Conservation (phyloP, 2,113 vertebrate genomes). For the Albula goreensis region DNA sequence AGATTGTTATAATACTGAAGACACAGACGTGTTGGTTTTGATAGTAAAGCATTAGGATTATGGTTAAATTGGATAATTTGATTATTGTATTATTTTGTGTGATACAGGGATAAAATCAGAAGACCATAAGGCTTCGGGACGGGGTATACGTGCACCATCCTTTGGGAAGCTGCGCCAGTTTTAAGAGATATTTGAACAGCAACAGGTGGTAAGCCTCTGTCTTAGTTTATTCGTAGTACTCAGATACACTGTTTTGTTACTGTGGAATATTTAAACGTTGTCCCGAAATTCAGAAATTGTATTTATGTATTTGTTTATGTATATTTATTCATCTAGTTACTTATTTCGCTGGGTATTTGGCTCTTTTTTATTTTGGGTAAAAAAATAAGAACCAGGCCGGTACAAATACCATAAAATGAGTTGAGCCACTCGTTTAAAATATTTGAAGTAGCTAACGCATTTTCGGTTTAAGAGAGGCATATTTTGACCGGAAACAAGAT, state of each 20-base stretch:
- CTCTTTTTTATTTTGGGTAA: background rate
- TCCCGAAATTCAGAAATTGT: background rate
- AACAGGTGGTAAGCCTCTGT: constrained; percentile 74
- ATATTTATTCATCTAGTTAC: background rate
- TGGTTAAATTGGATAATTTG: constrained; percentile 29
- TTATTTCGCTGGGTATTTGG: background rate
- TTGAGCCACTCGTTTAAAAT: no score
- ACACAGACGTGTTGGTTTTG: background rate
- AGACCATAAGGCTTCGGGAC: background rate
- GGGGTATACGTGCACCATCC: background rate
- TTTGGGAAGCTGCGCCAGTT: constrained; percentile 9
- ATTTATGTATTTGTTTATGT: background rate
- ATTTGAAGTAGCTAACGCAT: background rate
- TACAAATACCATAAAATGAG: no score
- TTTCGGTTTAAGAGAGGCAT: background rate
- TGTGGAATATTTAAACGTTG: constrained; percentile 9
- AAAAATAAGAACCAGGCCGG: no score
- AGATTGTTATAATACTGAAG: background rate
- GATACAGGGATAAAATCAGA: constrained; percentile 28
- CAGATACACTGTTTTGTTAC: constrained; percentile 59
- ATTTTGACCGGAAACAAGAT: background rate
- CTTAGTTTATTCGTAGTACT: constrained; percentile 36
- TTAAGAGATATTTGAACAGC: constrained; percentile 63
- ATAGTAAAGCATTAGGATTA: background rate
- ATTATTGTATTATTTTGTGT: constrained; percentile 41